phyloP scores from a whole-genome alignment of 2,113 vertebrate genomes.

The Rhynchomys soricoides region DNA sequence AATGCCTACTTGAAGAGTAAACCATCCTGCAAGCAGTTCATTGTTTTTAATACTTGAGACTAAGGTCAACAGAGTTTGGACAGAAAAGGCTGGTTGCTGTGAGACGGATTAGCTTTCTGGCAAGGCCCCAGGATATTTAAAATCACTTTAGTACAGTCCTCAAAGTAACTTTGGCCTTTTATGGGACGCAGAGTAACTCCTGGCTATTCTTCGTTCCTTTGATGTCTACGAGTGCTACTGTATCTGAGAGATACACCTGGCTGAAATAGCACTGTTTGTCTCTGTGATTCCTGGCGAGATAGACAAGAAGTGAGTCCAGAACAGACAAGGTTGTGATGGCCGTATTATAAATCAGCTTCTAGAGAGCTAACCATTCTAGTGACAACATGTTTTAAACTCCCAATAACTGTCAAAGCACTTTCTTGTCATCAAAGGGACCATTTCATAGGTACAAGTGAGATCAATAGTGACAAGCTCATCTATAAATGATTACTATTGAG shows the following conservation, averaged over 20 bases:
- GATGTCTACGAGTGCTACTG: background rate
- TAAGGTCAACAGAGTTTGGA: background rate
- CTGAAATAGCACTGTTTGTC: background rate
- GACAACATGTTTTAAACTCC: background rate
- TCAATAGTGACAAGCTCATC: background rate
- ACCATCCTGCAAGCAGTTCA: background rate
- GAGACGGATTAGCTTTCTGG: background rate
- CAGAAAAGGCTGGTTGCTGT: background rate
- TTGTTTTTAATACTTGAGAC: conserved; percentile 44
- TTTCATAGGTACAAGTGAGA: background rate
- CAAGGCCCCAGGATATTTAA: background rate
- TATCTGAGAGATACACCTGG: background rate
- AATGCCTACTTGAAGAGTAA: conserved; percentile 27
- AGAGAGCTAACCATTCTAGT: background rate
- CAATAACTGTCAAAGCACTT: background rate
- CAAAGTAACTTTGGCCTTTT: conserved; percentile 3
- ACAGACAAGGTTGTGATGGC: background rate
- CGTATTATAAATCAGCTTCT: background rate
- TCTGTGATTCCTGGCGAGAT: background rate
- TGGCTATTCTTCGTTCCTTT: background rate
- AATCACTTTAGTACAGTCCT: background rate
- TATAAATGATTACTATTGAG: background rate
- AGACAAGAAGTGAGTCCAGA: conserved; percentile 9
- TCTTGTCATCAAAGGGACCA: background rate
- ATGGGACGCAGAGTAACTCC: background rate